Evolutionary conservation across 2,113 vertebrate species (phyloP), one percentile per base, ranked within the genome.

Genomic region (Camelus dromedarius): DNA sequence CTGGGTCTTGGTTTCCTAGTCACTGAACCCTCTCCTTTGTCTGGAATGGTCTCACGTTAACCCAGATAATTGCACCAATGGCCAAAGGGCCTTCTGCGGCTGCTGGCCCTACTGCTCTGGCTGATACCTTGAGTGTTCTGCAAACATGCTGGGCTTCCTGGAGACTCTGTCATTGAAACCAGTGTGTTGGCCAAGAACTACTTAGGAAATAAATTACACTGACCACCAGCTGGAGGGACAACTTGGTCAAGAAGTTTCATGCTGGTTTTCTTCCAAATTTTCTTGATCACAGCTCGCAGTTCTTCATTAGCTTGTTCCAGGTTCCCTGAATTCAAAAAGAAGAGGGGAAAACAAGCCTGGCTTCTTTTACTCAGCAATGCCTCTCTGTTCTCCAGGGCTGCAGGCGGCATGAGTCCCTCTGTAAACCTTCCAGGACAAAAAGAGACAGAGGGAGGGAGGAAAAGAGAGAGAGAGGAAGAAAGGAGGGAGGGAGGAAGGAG

Each of bases 171-270:
- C 81, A 22, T 35, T 75, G 62, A 81, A 75, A 87, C 24, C 79
- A 72, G 67, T 0, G 62, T 18, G 35, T 2, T 30, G 56, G 46
- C 50, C 35, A 56, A 91, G 4, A 96, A 64, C 89, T 89, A 54
- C 95, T 6, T 56, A 96, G 96, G 95, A 97, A 97, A 91, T 15
- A 96, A 88, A 58, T 69, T 3, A 8, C 95, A 99, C 99, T 99
- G 98, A 99, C 99, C 99, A 97, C 99, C 99, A 98, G 99, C 99
- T 42, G 99, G 99, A 97, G 99, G 99, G 93, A 99, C 99, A 87
- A 99, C 99, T 99, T 99, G 99, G 97, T 99, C 99, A 89, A 99
- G 99, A 8, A 99, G 98, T 87, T 99, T 99, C 99, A 99, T 99
- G 98, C 99, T 99, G 0, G 99, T 99, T 98, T 99, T 99, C 98